Evolutionary conservation across 1,140 invertebrate genomes (phyloP).

Genomic region (Conus ventricosus): DNA sequence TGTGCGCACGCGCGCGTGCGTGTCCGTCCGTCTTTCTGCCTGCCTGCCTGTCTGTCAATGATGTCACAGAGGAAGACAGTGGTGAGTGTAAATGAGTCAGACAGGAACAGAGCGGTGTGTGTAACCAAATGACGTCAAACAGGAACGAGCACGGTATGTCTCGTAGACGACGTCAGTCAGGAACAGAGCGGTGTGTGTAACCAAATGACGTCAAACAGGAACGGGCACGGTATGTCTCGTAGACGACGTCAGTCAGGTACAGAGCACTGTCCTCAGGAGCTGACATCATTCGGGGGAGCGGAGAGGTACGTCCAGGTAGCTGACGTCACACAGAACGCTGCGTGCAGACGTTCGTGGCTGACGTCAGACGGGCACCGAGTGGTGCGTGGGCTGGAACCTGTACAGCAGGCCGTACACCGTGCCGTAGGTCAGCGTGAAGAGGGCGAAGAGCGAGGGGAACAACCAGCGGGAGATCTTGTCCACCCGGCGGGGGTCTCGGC

Average conservation of each 20-base stretch:
- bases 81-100: too few relatives aligned
- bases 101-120: too few relatives aligned
- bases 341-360: not conserved
- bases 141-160: too few relatives aligned
- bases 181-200: too few relatives aligned
- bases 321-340: too few relatives aligned
- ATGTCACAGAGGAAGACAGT: too few relatives aligned
- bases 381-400: not conserved
- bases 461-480: constrained; percentile 78
- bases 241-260: not conserved
- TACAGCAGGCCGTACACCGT: constrained; percentile 4
- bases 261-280: not conserved
- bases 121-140: too few relatives aligned
- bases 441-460: constrained; percentile 88
- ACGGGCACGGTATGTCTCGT: too few relatives aligned
- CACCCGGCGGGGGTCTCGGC: constrained; percentile 7
- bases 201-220: too few relatives aligned
- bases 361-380: not conserved
- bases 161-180: too few relatives aligned
- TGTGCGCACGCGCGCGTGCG: constrained; percentile 3
- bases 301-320: too few relatives aligned
- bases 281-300: too few relatives aligned
- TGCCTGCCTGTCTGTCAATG: not conserved
- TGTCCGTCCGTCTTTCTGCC: not conserved
- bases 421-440: constrained; percentile 82